Evolutionary conservation across 1,140 invertebrate species (phyloP).

Genomic region (Bombus pyrosoma): DNA sequence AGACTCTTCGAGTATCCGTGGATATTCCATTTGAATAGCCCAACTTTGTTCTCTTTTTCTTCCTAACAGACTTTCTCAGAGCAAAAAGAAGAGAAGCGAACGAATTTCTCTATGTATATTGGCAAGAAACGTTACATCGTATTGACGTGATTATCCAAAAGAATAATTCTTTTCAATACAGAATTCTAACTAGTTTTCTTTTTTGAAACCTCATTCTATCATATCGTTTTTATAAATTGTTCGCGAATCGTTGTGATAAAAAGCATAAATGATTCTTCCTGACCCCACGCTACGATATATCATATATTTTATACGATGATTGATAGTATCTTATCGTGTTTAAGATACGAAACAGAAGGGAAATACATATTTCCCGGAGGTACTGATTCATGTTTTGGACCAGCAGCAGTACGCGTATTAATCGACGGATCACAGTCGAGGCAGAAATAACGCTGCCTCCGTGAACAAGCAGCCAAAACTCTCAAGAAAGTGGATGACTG

Average conservation of each 20-base stretch:
- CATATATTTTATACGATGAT: background rate
- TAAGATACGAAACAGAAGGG: background rate
- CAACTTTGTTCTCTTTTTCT: slow-evolving; percentile 34
- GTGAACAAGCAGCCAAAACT: background rate
- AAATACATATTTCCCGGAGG: background rate
- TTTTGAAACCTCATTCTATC: background rate
- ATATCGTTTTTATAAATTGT: background rate
- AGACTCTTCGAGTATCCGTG: slow-evolving; percentile 26
- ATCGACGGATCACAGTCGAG: background rate
- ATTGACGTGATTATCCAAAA: background rate
- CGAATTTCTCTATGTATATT: background rate
- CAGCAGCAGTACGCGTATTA: background rate
- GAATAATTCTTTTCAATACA: background rate
- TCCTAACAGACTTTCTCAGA: background rate
- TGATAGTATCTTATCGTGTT: background rate
- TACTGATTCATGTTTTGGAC: background rate
- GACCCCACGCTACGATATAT: background rate
- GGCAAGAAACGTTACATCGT: background rate
- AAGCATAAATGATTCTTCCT: background rate
- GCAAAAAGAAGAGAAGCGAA: background rate
- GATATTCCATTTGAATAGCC: slow-evolving; percentile 17
- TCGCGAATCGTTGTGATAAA: background rate
- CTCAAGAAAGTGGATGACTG: background rate
- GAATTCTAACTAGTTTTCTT: background rate
- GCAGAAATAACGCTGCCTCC: background rate